Evolutionary conservation across 2,113 vertebrate species (phyloP), one percentile per base, ranked within the genome.

Genomic region (Pollachius pollachius): DNA sequence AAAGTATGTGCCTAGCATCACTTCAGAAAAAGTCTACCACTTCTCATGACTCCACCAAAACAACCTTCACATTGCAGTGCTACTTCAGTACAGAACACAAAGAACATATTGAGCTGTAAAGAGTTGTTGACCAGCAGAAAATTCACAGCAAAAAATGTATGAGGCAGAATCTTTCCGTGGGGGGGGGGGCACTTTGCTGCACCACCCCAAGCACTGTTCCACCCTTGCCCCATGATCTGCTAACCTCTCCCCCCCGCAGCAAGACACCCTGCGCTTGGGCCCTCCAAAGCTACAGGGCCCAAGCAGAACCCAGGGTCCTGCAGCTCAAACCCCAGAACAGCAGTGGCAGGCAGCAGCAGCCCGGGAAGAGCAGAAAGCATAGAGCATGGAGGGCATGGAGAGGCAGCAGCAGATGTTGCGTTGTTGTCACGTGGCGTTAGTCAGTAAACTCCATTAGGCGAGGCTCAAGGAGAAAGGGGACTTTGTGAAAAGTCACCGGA

Each of bases 381-480:
- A 23, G 23, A 23, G 23, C 18, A 37, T 19, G 15, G 41, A 37
- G 19, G 65, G 30, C 18, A 37, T 19, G 15, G 41, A 37, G 19
- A 72, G 65, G 71, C 30, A 15, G 48, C 63, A 81, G 65, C 75
- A 83, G 75, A 83, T 66, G 71, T 62, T 57, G 67, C 54, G 37
- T 62, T 13, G 4, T 63, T 74, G 70, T 76, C 81, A 68, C 34
- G 17, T 76, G 70, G 41, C 66, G 76, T 80, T 71, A 80, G 66
- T 48, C 60, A 27, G 9, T 23, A 64, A 34, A 72, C 34, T 30
- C 66, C 18, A 68, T 30, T 27, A 68, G 70, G 21, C 25, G 60
- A 52, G 59, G 54, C 56, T 64, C 64, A 48, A 72, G 74, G 76
- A 65, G 52, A 58, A 63, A 27, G 30, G 64, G 30, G 67, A 70